A percentile compares a stretch with the other conserved stretches of the same genome.
These are phyloP conservation scores for Scomber colias DNA, from an alignment of 2,113 vertebrate genomes.

Conservation along the genomic window DNA sequence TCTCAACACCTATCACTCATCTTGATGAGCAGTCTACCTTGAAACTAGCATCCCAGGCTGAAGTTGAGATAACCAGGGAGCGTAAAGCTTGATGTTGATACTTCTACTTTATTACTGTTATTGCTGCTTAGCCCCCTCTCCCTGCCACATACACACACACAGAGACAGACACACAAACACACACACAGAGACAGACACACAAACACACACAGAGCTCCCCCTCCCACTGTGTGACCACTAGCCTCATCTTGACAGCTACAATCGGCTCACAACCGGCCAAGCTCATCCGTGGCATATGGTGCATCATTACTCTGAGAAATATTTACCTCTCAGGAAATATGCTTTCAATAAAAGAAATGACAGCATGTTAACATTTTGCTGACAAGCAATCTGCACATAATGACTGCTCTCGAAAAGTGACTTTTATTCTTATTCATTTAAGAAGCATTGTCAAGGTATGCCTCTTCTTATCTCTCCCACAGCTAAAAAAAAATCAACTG, in stretches of 20 bases:
- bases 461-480: background rate
- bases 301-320: background rate
- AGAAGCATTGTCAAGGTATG: background rate
- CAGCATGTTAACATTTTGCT: background rate
- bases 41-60: slow-evolving; percentile 15
- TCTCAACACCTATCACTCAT: slow-evolving; percentile 37
- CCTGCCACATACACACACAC: too few species aligned
- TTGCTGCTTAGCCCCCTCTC: background rate
- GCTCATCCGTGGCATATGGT: background rate
- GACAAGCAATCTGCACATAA: background rate
- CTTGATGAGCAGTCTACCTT: slow-evolving; percentile 38
- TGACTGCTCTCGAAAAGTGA: slow-evolving; percentile 1
- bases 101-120: slow-evolving; percentile 15
- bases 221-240: slow-evolving; percentile 18
- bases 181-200: too few species aligned
- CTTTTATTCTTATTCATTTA: too few species aligned
- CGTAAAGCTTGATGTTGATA: slow-evolving; percentile 21
- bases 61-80: slow-evolving; percentile 5
- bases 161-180: too few species aligned
- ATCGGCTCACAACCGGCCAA: slow-evolving; percentile 7
- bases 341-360: background rate
- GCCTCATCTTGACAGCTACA: slow-evolving; percentile 27
- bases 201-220: too few species aligned
- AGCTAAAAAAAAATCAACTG: background rate
- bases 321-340: background rate